These are phyloP conservation scores for Cynodonichthys magdalenae DNA, from an alignment of 2,797 vertebrate genomes.

Conservation along the genomic window DNA sequence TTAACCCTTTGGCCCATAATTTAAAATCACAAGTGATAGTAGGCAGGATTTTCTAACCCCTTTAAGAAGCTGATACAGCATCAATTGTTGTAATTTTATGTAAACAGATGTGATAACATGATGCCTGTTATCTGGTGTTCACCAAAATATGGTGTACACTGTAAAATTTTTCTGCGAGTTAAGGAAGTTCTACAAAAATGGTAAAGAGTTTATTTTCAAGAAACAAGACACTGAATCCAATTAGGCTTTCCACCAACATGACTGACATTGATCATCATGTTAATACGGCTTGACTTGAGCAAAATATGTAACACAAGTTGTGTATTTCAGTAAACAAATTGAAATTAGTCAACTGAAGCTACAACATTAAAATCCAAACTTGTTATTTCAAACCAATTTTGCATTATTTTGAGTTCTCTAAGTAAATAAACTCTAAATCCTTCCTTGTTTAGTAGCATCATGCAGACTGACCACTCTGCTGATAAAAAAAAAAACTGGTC, in stretches of 20 bases:
- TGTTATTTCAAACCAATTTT: no score
- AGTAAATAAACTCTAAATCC: slow-evolving; percentile 2
- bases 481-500: slow-evolving; percentile 35
- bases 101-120: no score
- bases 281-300: neutral
- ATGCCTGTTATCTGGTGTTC: no score
- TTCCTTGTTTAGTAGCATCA: slow-evolving; percentile 11
- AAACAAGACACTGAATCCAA: no score
- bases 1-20: neutral
- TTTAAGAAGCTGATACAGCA: no score
- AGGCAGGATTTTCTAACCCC: no score
- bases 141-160: no score
- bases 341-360: neutral
- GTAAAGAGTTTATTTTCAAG: no score
- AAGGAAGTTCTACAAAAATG: no score
- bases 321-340: neutral
- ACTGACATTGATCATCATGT: neutral
- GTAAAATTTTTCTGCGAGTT: no score
- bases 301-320: neutral
- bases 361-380: neutral
- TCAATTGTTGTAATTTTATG: no score
- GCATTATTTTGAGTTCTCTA: neutral
- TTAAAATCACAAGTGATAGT: no score
- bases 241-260: neutral
- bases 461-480: slow-evolving; percentile 15